A percentile compares a stretch with the other conserved stretches of the same genome.
These are phyloP conservation scores for Salvelinus alpinus DNA, from an alignment of 2,113 vertebrate genomes.

Conservation along the genomic window DNA sequence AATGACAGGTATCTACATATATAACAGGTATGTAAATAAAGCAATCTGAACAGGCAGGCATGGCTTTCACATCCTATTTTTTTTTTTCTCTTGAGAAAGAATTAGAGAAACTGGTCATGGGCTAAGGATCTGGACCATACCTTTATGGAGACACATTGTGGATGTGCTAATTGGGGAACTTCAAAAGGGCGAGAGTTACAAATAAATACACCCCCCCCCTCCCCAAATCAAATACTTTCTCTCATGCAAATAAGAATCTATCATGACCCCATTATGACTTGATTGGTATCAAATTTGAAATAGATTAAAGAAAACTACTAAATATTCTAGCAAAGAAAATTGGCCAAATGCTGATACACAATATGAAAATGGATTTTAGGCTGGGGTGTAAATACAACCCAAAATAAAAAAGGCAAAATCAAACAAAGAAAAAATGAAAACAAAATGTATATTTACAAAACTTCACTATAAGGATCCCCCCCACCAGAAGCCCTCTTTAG, in stretches of 20 bases:
- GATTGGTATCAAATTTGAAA: conserved; percentile 7
- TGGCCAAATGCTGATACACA: conserved; percentile 34
- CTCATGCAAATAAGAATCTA: neutral
- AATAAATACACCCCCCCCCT: conserved; percentile 9
- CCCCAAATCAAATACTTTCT: neutral
- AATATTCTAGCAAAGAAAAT: conserved; percentile 16
- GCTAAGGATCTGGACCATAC: conserved; percentile 49
- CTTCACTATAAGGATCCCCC: conserved; percentile 40
- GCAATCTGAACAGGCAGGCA: conserved; percentile 86
- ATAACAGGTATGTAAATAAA: conserved; percentile 82
- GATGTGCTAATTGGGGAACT: conserved; percentile 62
- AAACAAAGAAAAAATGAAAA: conserved; percentile 33
- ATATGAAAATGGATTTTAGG: conserved; percentile 38
- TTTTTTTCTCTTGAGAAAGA: conserved; percentile 62
- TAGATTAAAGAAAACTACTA: conserved; percentile 13
- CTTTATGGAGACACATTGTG: conserved; percentile 74
- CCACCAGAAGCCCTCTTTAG: conserved; percentile 44
- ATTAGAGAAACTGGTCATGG: conserved; percentile 54
- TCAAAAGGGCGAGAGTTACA: conserved; percentile 24
- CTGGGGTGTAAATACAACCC: conserved; percentile 41
- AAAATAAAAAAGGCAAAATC: conserved; percentile 39
- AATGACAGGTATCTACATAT: conserved; percentile 80
- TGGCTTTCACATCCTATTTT: conserved; percentile 84
- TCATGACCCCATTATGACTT: neutral
- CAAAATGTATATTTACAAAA: conserved; percentile 48